Base-by-base conservation (phyloP, 92 coral and sea anemone species). In the Porites divaricata region DNA sequence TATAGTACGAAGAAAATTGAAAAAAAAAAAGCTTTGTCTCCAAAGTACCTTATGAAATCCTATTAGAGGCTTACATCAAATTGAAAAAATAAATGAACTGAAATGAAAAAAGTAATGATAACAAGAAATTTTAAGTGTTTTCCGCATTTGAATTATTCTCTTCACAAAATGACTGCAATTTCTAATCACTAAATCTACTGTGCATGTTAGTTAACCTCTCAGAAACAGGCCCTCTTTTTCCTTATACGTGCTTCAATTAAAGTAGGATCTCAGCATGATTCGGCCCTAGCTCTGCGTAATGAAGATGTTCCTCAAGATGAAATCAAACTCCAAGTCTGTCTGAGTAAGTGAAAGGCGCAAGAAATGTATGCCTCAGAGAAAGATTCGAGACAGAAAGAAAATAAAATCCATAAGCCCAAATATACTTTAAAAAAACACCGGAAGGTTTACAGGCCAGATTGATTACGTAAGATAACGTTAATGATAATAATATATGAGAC, bases 381-480 rank as follows among this genome's bases (percentile, higher is more conserved):
- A 77, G 4, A 63, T 57, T 77, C 35, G 41, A 77, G 81, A 66
- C 83, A 22, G 51, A 48, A 78, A 17, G 62, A 78, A 78, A 78
- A 78, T 78, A 78, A 23, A 9, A n/a, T 9, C 11, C 25, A 67
- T 41, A 49, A 22, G 26, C 21, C 21, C 49, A 35, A 35, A 35
- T 65, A 17, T 66, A 14, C 72, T 78, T 21, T 66, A 63, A 19
- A 19, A 75, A 79, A 79, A 79, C 59, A 79, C 49, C 84, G 84
- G 75, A 79, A 79, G 74, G 66, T 66, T 79, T 67, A 54, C 59
- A 21, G 52, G 64, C 24, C 59, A 69, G 51, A 66, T 8, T 65
- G 65, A 71, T 67, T 26, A 53, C 64, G 26, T 45, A 54, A 67
- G 28, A 51, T 53, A 71, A 67, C n/a, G 23, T 23, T 61, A 79